A percentile compares a stretch with the other conserved stretches of the same genome.
Evolutionary conservation across 2,113 vertebrate genomes (phyloP).

Genomic region (Colinus virginianus): DNA sequence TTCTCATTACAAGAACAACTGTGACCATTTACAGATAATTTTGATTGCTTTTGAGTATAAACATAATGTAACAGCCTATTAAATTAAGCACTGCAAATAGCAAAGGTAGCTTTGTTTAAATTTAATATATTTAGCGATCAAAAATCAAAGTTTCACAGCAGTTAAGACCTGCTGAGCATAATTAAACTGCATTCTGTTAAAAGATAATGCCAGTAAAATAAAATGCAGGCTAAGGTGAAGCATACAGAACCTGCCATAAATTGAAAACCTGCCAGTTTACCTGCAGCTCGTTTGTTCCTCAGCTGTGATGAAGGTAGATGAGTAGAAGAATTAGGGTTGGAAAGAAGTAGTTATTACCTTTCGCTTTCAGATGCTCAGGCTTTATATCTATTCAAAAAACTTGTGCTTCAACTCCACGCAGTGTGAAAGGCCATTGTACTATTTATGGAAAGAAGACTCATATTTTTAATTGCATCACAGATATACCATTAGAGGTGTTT

Average conservation of each 20-base stretch:
- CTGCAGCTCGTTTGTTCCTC: slow-evolving; percentile 24
- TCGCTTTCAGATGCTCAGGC: not conserved
- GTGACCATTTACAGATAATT: slow-evolving; percentile 8
- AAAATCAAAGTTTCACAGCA: not conserved
- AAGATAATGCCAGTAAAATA: slow-evolving; percentile 50
- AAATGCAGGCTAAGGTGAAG: not conserved
- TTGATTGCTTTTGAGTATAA: slow-evolving; percentile 11
- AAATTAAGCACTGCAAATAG: not conserved
- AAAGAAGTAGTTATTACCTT: not conserved
- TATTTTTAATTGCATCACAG: slow-evolving; percentile 45
- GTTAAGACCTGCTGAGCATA: slow-evolving; percentile 29
- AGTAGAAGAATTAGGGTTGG: not conserved
- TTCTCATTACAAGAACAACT: not conserved
- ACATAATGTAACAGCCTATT: not conserved
- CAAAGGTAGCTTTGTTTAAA: not conserved
- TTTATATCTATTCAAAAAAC: slow-evolving; percentile 37
- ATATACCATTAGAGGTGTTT: slow-evolving; percentile 22
- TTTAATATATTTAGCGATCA: not conserved
- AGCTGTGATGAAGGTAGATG: not conserved
- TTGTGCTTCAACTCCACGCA: not conserved
- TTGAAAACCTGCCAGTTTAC: slow-evolving; percentile 23
- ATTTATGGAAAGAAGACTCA: slow-evolving; percentile 6
- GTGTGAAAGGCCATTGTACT: slow-evolving; percentile 23
- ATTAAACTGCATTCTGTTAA: slow-evolving; percentile 53
- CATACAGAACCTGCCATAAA: not conserved